phyloP scores from a whole-genome alignment of 2,113 vertebrate genomes.

The Neolamprologus falcicula region DNA sequence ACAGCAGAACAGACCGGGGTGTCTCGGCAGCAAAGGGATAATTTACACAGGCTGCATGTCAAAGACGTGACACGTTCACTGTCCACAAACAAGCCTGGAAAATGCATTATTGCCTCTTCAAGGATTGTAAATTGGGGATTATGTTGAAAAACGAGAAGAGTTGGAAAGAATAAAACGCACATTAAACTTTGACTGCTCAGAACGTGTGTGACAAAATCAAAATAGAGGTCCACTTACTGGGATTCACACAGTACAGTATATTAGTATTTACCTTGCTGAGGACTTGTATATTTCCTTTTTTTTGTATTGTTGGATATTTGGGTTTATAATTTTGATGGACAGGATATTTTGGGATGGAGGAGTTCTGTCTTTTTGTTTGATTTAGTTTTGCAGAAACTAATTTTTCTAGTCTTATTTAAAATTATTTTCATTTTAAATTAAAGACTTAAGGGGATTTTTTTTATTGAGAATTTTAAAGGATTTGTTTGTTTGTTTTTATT shows the following conservation, averaged over 20 bases:
- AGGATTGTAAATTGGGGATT: not conserved
- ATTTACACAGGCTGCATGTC: not conserved
- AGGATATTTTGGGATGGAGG: not conserved
- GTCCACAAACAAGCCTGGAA: not conserved
- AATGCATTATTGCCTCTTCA: not conserved
- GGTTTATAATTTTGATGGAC: not conserved
- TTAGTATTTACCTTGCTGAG: not conserved
- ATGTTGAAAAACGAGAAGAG: rapidly evolving
- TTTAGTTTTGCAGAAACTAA: not conserved
- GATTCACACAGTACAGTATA: not conserved
- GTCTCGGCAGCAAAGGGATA: not conserved
- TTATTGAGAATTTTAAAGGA: not conserved
- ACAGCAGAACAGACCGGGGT: not conserved
- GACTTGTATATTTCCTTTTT: not conserved
- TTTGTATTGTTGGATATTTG: not conserved
- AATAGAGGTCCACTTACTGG: rapidly evolving
- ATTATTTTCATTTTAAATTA: not conserved
- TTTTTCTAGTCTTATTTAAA: not conserved
- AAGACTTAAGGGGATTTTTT: not conserved
- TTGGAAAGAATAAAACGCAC: not conserved
- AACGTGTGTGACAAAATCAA: not conserved
- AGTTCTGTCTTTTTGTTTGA: not conserved
- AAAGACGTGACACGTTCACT: not conserved
- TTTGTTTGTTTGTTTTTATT: rapidly evolving
- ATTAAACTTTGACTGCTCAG: not conserved